These are phyloP conservation scores for Malurus melanocephalus DNA, from an alignment of 2,113 vertebrate genomes.

Conservation along the genomic window DNA sequence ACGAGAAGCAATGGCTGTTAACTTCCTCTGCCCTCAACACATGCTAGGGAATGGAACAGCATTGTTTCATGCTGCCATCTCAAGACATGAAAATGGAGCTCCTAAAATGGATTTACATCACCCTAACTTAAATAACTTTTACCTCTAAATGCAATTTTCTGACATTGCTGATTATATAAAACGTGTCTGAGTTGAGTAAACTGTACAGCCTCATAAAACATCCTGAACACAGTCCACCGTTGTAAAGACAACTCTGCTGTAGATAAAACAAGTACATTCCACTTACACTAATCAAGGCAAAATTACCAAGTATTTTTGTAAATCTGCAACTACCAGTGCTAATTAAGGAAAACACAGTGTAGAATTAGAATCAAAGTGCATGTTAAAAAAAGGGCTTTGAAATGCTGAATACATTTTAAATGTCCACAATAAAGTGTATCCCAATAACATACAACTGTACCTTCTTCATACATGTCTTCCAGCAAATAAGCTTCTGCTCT, in stretches of 20 bases:
- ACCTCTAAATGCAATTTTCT: neutral
- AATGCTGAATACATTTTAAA: neutral
- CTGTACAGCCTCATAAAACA: neutral
- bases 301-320: constrained; percentile 13
- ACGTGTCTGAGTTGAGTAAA: neutral
- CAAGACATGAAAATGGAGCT: neutral
- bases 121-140: neutral
- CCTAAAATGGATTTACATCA: neutral
- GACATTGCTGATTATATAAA: neutral
- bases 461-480: constrained; percentile 93
- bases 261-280: neutral
- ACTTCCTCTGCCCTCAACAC: neutral
- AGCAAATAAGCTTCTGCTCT: constrained; percentile 90
- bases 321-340: neutral
- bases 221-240: neutral
- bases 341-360: neutral
- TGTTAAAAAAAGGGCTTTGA: neutral
- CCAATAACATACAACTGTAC: constrained; percentile 54
- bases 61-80: neutral
- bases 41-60: neutral
- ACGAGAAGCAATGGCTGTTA: neutral
- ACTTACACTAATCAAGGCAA: neutral
- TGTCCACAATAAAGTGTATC: neutral
- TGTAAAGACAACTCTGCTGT: neutral
- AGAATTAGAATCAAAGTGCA: neutral